Conservation (phyloP, 30 jellyfish, hydroid and myxozoan genomes). For the Turritopsis dohrnii region DNA sequence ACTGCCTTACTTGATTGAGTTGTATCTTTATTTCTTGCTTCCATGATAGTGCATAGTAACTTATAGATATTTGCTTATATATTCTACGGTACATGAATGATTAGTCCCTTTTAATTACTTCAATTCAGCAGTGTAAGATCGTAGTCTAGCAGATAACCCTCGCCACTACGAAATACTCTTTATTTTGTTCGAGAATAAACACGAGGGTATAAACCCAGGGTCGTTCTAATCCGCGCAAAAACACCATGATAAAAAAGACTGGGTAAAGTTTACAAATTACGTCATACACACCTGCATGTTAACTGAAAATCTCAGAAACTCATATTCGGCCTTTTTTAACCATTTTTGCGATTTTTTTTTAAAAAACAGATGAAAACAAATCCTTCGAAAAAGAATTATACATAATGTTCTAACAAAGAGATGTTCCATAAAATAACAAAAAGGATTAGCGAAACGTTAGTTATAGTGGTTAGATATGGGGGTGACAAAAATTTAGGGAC, state of each 20-base stretch:
- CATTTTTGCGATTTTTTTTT: not conserved
- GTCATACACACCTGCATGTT: conserved; percentile 26
- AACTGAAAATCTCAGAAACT: not conserved
- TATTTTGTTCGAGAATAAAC: conserved; percentile 32
- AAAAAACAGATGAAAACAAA: not conserved
- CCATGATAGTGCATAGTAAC: not conserved
- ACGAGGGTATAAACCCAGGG: conserved; percentile 55
- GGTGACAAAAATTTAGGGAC: conserved; percentile 39
- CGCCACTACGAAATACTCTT: conserved; percentile 21
- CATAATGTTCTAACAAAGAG: no score
- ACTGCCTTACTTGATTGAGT: conserved; percentile 6
- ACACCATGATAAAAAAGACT: not conserved
- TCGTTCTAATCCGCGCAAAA: conserved; percentile 18
- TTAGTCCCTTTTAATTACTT: not conserved
- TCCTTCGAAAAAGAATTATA: no score
- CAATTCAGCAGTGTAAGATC: not conserved
- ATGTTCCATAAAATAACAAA: not conserved
- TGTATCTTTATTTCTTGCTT: conserved; percentile 10
- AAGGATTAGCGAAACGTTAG: not conserved
- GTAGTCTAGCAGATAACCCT: not conserved
- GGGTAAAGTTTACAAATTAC: conserved; percentile 32
- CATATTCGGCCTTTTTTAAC: not conserved
- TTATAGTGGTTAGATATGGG: conserved; percentile 19
- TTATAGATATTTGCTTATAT: not conserved
- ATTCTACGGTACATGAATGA: not conserved